phyloP scores from a whole-genome alignment of 2,888 invertebrate species.

The Plebejus argus region DNA sequence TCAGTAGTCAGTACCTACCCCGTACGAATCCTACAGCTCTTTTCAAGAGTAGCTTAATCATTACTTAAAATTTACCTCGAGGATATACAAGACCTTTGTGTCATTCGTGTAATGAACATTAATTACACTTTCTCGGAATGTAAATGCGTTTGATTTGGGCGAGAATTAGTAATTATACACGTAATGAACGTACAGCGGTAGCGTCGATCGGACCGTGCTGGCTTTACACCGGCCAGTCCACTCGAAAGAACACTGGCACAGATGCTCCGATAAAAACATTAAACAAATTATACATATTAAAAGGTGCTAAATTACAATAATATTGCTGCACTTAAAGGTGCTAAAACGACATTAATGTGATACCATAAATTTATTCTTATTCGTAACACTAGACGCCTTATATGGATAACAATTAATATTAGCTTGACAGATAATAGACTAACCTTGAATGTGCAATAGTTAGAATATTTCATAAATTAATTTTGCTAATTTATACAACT shows the following conservation, averaged over 20 bases:
- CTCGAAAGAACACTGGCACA: slow-evolving; percentile 21
- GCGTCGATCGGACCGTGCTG: slow-evolving; percentile 62
- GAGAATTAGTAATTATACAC: slow-evolving; percentile 43
- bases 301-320: background rate
- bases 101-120: background rate
- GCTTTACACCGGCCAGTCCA: slow-evolving; percentile 46
- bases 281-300: too few species aligned
- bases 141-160: slow-evolving; percentile 43
- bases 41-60: too few species aligned
- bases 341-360: background rate
- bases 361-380: background rate
- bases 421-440: background rate
- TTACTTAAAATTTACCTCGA: background rate
- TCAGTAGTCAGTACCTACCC: too few species aligned
- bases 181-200: slow-evolving; percentile 44
- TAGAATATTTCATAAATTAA: background rate
- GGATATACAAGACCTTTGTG: background rate
- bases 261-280: background rate
- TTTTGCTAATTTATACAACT: background rate
- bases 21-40: too few species aligned
- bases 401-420: background rate
- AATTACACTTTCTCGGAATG: slow-evolving; percentile 4
- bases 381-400: background rate
- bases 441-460: slow-evolving; percentile 2
- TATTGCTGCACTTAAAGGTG: background rate